These are phyloP conservation scores for Spodoptera exigua DNA, from an alignment of 2,888 invertebrate genomes.

Conservation along the genomic window DNA sequence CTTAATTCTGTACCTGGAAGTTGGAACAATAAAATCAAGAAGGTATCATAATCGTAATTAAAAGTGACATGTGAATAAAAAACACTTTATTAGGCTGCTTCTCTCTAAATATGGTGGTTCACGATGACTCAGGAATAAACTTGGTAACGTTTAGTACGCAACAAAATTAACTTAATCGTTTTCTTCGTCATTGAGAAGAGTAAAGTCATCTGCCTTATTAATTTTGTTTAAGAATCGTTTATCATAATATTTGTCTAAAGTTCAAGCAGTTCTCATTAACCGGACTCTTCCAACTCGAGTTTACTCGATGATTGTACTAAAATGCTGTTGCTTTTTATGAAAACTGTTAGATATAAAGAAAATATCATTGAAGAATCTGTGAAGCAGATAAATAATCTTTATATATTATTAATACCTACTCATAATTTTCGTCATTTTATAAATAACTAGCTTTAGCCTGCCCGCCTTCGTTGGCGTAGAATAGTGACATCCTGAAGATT, in stretches of 20 bases:
- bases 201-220: constrained; percentile 69
- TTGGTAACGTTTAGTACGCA: constrained; percentile 55
- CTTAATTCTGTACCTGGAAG: constrained; percentile 56
- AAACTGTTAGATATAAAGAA: too few relatives aligned
- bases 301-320: too few relatives aligned
- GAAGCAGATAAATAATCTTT: too few relatives aligned
- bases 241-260: constrained; percentile 64
- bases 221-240: constrained; percentile 66
- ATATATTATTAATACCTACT: too few relatives aligned
- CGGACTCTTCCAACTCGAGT: too few relatives aligned
- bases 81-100: constrained; percentile 73
- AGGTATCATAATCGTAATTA: constrained; percentile 74
- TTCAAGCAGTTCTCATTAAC: constrained; percentile 29
- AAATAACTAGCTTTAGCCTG: too few relatives aligned
- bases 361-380: too few relatives aligned
- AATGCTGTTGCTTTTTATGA: too few relatives aligned
- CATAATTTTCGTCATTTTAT: too few relatives aligned
- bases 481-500: too few relatives aligned
- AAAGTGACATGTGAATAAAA: constrained; percentile 76
- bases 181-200: constrained; percentile 64
- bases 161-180: constrained; percentile 69
- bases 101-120: constrained; percentile 63
- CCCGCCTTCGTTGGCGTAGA: too few relatives aligned
- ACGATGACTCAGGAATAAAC: constrained; percentile 72
- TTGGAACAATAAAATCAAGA: constrained; percentile 63